phyloP scores from a whole-genome alignment of 2,113 vertebrate species.

The Gambusia affinis region DNA sequence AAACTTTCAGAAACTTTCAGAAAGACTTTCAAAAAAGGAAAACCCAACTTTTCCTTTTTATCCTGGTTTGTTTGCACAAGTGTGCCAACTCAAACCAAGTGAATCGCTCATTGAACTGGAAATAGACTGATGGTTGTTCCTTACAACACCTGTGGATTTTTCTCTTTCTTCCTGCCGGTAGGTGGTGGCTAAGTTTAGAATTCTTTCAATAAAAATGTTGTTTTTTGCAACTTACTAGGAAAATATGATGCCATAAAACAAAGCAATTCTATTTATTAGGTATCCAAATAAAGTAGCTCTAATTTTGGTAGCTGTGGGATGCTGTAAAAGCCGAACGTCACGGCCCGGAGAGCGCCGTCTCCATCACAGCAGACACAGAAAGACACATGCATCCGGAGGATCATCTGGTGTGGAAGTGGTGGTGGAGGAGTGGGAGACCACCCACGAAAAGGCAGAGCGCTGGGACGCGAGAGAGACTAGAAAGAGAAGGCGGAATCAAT shows the following conservation, averaged over 20 bases:
- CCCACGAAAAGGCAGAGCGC: slow-evolving; percentile 3
- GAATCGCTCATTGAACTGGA: no score
- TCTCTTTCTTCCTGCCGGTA: background rate
- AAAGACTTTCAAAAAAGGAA: no score
- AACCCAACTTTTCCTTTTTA: background rate
- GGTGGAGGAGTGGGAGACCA: slow-evolving; percentile 16
- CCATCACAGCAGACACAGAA: background rate
- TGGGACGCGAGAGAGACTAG: slow-evolving; percentile 5
- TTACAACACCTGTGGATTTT: background rate
- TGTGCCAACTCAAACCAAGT: background rate
- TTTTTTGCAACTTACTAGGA: background rate
- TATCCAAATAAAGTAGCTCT: background rate
- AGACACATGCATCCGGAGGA: slow-evolving; percentile 3
- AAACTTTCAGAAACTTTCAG: background rate
- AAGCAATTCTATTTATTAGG: background rate
- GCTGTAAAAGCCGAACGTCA: slow-evolving; percentile 31
- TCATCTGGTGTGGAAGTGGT: slow-evolving; percentile 34
- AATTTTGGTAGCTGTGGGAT: slow-evolving; percentile 1
- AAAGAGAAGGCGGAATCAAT: slow-evolving; percentile 16
- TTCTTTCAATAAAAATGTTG: background rate
- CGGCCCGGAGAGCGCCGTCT: slow-evolving; percentile 1
- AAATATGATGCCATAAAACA: background rate
- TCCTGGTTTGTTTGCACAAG: background rate
- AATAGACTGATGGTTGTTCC: background rate
- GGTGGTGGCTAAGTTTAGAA: background rate